Percentiles rank a stretch among this genome's conserved stretches.
These are phyloP conservation scores for Medauroidea extradentata DNA, from an alignment of 1,140 invertebrate species.

Conservation along the genomic window DNA sequence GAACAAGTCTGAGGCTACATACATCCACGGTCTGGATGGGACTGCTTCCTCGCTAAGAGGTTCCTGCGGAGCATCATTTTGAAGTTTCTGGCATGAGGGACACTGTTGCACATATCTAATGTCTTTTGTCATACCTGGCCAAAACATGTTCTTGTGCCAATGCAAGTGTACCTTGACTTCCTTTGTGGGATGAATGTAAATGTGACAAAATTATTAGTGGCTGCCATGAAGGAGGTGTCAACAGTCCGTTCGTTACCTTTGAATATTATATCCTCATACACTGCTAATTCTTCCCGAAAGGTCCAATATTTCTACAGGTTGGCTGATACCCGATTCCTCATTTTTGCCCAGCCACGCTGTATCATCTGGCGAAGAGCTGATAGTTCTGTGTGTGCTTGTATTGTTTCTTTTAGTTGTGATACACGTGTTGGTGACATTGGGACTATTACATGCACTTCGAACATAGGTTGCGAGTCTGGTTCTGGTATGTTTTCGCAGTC, in stretches of 20 bases:
- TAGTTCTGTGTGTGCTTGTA: no score
- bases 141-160: conserved; percentile 1
- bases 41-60: neutral
- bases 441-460: no score
- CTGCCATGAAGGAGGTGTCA: neutral
- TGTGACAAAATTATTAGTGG: no score
- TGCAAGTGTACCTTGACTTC: no score
- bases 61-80: neutral
- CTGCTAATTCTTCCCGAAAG: conserved; percentile 8
- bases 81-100: no score
- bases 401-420: no score
- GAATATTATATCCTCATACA: conserved; percentile 4
- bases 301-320: conserved; percentile 4
- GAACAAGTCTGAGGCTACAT: conserved; percentile 3
- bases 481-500: no score
- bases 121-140: conserved; percentile 9
- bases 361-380: no score
- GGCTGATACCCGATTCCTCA: neutral
- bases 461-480: no score
- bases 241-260: neutral
- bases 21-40: conserved; percentile 1
- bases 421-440: no score
- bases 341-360: no score
- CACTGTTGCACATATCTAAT: neutral
- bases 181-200: no score